Evolutionary conservation across 2,888 invertebrate genomes (phyloP), one percentile per base, ranked within the genome.

Genomic region (Drosophila austrosaltans): DNA sequence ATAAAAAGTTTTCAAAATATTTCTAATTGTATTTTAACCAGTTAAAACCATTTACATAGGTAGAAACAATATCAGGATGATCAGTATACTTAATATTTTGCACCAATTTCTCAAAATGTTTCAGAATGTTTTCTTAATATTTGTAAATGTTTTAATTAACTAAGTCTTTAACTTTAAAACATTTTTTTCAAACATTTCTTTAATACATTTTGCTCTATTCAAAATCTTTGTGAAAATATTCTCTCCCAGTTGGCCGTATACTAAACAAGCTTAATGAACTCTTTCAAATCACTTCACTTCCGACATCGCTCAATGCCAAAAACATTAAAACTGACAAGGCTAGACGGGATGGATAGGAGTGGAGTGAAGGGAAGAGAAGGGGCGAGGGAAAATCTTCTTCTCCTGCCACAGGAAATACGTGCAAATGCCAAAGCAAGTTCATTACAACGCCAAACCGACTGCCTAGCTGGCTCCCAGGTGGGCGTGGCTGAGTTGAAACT

Each of bases 281-380:
- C 84, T 87, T 85, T 89, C 76, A 83, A 84, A 86, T 88, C 87
- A 86, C 69, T 61, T 86, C 87, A 82, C 69, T 48, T 32, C 30
- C 48, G 83, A 65, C 89, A 86, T 86, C 89, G 81, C 84, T 86
- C 87, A 89, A 81, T 85, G 84, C 79, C 87, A 89, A 73, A 75
- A 81, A 80, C 89, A 88, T 89, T 89, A 81, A 88, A 83, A 83
- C 86, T 76, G 81, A 83, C 78, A 80, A 71, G 76, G 71, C 79
- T 76, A 79, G 80, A 80, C 80, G 73, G 22, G 10, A 10, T 48
- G 48, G 16, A 16, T 16, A 16, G 16, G 36, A 10, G 36, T 36
- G 48, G 25, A 12, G 48, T 25, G 22, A 20, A 7, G 20, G 8
- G 36, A 36, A 36, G 36, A 28, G 28, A 1, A 28, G 7, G 8